phyloP scores from a whole-genome alignment of 2,888 invertebrate species.

The Athrips mouffetella region DNA sequence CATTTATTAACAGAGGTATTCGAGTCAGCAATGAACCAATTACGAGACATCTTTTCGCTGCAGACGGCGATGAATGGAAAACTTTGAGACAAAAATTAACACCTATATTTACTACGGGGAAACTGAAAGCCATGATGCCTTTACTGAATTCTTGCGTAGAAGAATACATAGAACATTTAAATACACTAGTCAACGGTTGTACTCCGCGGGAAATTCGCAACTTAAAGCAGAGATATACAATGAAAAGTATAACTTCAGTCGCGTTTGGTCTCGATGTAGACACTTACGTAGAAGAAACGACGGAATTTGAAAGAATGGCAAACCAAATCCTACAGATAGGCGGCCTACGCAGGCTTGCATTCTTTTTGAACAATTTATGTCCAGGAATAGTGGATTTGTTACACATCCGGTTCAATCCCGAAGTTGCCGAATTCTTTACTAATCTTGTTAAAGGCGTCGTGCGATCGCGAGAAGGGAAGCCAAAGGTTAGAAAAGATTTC shows the following conservation, averaged over 20 bases:
- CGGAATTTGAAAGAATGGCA: conserved; percentile 33
- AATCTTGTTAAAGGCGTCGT: too few species aligned
- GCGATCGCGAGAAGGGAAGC: conserved; percentile 32
- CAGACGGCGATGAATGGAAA: conserved; percentile 42
- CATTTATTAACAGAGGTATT: conserved; percentile 36
- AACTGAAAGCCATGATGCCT: conserved; percentile 42
- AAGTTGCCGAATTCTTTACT: conserved; percentile 26
- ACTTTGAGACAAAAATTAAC: conserved; percentile 39
- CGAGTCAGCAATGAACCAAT: conserved; percentile 29
- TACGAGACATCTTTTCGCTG: conserved; percentile 34
- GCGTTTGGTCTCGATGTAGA: conserved; percentile 40
- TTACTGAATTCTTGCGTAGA: conserved; percentile 34
- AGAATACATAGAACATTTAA: conserved; percentile 30
- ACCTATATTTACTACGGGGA: conserved; percentile 38
- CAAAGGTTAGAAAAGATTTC: conserved; percentile 39
- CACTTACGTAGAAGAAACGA: conserved; percentile 33
- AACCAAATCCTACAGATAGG: conserved; percentile 23
- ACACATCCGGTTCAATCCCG: neutral
- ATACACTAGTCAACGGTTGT: conserved; percentile 22
- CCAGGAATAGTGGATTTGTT: conserved; percentile 12
- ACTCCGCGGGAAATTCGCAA: conserved; percentile 34
- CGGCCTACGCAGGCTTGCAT: conserved; percentile 14
- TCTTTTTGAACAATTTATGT: conserved; percentile 29
- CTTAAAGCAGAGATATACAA: conserved; percentile 37
- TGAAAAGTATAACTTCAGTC: conserved; percentile 40